phyloP scores from a whole-genome alignment of 2,797 vertebrate species.

The Balearica regulorum region DNA sequence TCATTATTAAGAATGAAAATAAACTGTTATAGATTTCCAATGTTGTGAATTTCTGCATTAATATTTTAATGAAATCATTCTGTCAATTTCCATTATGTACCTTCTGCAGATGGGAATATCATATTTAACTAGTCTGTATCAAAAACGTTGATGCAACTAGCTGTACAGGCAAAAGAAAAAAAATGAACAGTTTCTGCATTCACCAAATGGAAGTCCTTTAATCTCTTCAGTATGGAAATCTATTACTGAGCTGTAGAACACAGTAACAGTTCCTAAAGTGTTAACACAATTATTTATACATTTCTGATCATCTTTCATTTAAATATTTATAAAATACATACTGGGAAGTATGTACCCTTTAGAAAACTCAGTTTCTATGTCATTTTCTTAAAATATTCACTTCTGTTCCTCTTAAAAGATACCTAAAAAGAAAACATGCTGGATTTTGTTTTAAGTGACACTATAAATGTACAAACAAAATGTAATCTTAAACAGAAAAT shows the following conservation, averaged over 20 bases:
- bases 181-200: neutral
- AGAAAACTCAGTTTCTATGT: slow-evolving; percentile 49
- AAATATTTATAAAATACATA: slow-evolving; percentile 67
- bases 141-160: neutral
- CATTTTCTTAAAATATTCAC: slow-evolving; percentile 62
- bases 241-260: slow-evolving; percentile 3
- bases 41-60: slow-evolving; percentile 37
- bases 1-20: slow-evolving; percentile 66
- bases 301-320: slow-evolving; percentile 58
- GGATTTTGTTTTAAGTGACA: slow-evolving; percentile 68
- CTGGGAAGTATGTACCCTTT: slow-evolving; percentile 32
- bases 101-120: neutral
- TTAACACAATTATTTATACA: slow-evolving; percentile 48
- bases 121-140: neutral
- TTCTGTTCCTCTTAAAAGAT: slow-evolving; percentile 44
- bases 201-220: slow-evolving; percentile 38
- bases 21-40: slow-evolving; percentile 6
- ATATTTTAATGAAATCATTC: slow-evolving; percentile 16
- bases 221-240: slow-evolving; percentile 46
- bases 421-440: slow-evolving; percentile 47
- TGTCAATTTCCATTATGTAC: neutral
- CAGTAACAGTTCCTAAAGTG: neutral
- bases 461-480: slow-evolving; percentile 64
- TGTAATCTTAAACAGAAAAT: slow-evolving; percentile 65
- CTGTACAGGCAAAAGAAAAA: neutral